Conservation (phyloP, 2,797 vertebrate genomes). For the Mus minutoides region DNA sequence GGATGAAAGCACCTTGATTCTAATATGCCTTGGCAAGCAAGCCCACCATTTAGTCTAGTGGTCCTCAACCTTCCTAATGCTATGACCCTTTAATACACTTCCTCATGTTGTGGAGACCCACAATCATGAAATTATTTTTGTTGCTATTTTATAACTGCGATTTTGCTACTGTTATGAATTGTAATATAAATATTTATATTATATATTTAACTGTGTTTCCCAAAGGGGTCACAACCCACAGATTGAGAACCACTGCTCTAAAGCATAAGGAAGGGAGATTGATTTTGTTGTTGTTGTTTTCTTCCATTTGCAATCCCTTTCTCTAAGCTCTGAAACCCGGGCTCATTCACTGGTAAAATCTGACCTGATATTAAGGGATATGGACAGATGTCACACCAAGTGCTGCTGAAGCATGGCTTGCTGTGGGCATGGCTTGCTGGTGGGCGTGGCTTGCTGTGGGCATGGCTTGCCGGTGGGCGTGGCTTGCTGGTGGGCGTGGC, state of each 20-base stretch:
- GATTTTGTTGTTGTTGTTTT: background rate
- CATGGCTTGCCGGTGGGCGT: too few relatives aligned
- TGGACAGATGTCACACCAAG: background rate
- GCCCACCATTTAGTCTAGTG: background rate
- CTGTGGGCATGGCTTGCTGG: too few relatives aligned
- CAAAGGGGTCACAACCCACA: background rate
- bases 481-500: too few relatives aligned
- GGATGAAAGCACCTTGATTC: background rate
- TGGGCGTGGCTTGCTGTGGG: background rate
- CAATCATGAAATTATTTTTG: background rate
- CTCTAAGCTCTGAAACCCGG: background rate
- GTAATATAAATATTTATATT: background rate
- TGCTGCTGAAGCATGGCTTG: too few relatives aligned
- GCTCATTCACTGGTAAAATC: background rate
- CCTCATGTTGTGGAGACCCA: background rate
- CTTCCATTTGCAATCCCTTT: background rate
- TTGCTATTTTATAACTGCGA: background rate
- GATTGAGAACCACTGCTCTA: background rate
- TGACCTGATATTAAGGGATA: background rate
- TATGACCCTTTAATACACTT: background rate
- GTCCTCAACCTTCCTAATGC: background rate
- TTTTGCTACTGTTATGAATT: background rate
- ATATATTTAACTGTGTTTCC: too few relatives aligned
- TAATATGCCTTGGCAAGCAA: background rate
- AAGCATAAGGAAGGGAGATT: background rate